Evolutionary conservation across 2,888 invertebrate genomes (phyloP).

Genomic region (Cremastobaeus sp.): DNA sequence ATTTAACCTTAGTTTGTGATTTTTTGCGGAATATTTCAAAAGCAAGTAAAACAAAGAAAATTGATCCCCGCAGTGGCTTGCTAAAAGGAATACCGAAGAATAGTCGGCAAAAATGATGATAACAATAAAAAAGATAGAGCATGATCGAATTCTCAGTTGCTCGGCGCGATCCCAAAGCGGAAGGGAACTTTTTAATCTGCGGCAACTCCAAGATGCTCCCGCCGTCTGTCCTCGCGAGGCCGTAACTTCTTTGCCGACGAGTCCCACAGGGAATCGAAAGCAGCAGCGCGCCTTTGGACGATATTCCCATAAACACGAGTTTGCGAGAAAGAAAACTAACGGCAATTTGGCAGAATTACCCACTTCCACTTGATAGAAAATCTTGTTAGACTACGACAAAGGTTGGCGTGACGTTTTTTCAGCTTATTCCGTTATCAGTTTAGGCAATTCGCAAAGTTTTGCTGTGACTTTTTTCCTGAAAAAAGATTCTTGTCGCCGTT

Average conservation of each 20-base stretch:
- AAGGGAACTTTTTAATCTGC: conserved; percentile 62
- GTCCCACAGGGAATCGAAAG: conserved; percentile 27
- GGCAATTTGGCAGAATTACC: conserved; percentile 46
- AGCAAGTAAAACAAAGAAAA: too few species aligned
- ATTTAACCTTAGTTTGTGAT: too few species aligned
- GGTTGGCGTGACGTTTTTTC: neutral
- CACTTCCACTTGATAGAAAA: conserved; percentile 54
- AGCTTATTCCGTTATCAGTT: too few species aligned
- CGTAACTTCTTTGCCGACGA: conserved; percentile 53
- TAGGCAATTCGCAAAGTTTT: too few species aligned
- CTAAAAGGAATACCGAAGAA: neutral
- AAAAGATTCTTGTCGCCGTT: too few species aligned
- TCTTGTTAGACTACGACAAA: conserved; percentile 21
- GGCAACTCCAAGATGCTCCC: conserved; percentile 62
- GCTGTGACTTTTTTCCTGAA: too few species aligned
- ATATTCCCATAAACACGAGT: conserved; percentile 59
- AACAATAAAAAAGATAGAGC: conserved; percentile 29
- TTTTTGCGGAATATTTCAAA: too few species aligned
- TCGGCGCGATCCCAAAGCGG: conserved; percentile 56
- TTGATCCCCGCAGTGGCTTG: neutral
- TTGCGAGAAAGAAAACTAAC: conserved; percentile 40
- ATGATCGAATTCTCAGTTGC: conserved; percentile 64
- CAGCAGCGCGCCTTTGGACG: conserved; percentile 26
- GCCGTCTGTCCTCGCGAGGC: conserved; percentile 52
- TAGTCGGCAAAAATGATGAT: conserved; percentile 13